Evolutionary conservation across 2,888 invertebrate genomes (phyloP).

Genomic region (Volucella bombylans): DNA sequence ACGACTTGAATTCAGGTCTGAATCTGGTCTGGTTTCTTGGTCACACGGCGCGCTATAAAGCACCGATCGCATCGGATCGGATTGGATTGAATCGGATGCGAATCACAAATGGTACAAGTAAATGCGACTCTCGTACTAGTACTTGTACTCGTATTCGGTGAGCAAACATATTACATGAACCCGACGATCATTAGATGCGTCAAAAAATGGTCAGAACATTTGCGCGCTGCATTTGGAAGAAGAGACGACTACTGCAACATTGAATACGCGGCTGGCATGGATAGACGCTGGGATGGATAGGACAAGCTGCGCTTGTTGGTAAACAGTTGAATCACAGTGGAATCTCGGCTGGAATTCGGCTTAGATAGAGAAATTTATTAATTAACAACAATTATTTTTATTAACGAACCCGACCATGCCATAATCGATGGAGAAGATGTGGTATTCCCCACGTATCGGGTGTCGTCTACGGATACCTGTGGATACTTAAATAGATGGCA

Average conservation of each 20-base stretch:
- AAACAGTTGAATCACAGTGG: constrained; percentile 43
- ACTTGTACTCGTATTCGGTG: constrained; percentile 10
- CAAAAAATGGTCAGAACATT: constrained; percentile 61
- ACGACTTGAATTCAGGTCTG: constrained; percentile 14
- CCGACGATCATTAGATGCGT: constrained; percentile 65
- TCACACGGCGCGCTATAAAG: constrained; percentile 50
- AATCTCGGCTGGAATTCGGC: constrained; percentile 68
- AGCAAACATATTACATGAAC: constrained; percentile 40
- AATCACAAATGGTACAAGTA: no score
- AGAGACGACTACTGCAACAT: no score
- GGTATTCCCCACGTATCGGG: constrained; percentile 38
- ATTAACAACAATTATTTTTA: constrained; percentile 73
- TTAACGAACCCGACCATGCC: constrained; percentile 65
- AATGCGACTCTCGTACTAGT: no score
- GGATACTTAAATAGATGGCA: neutral
- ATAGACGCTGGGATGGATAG: neutral
- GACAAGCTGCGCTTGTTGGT: constrained; percentile 8
- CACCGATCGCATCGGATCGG: constrained; percentile 33
- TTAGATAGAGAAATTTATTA: constrained; percentile 71
- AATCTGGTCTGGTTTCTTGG: constrained; percentile 33
- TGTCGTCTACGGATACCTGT: neutral
- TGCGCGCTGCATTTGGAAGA: constrained; percentile 39
- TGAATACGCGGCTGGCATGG: neutral
- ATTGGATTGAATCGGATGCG: no score
- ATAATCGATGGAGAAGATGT: constrained; percentile 35